phyloP scores from a whole-genome alignment of 35 echinoderm and acorn worm genomes.

The Acanthaster planci region DNA sequence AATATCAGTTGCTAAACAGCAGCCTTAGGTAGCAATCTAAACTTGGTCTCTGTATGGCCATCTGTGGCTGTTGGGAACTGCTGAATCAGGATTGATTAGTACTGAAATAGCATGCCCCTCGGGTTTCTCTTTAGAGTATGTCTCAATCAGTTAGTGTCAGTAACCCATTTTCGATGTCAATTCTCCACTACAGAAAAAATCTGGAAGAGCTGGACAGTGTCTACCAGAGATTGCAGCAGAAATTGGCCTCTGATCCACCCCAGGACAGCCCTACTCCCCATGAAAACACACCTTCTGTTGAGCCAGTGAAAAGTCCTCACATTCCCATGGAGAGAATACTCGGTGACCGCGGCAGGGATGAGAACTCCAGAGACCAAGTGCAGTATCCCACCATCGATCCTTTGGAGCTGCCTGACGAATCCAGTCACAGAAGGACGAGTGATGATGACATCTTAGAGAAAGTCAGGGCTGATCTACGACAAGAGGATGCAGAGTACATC shows the following conservation, averaged over 20 bases:
- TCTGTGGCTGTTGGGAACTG: no score
- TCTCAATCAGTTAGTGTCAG: no score
- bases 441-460: slow-evolving; percentile 16
- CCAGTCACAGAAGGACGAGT: slow-evolving; percentile 1
- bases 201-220: slow-evolving; percentile 66
- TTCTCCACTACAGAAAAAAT: slow-evolving; percentile 61
- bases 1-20: no score
- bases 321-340: not conserved
- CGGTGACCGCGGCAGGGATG: not conserved
- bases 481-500: slow-evolving; percentile 23
- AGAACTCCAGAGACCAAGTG: no score
- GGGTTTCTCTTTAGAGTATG: no score
- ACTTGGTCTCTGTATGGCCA: no score
- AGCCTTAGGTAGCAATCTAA: no score
- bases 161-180: not conserved
- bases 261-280: not conserved
- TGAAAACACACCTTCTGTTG: not conserved
- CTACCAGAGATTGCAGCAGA: slow-evolving; percentile 51
- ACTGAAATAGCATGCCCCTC: no score
- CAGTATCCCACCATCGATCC: not conserved
- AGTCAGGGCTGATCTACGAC: slow-evolving; percentile 20
- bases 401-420: not conserved
- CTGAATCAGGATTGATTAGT: no score
- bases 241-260: not conserved
- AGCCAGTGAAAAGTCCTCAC: not conserved